Base-by-base conservation (phyloP, 2,797 vertebrate genomes). In the Parauchenoglanis punctatus region DNA sequence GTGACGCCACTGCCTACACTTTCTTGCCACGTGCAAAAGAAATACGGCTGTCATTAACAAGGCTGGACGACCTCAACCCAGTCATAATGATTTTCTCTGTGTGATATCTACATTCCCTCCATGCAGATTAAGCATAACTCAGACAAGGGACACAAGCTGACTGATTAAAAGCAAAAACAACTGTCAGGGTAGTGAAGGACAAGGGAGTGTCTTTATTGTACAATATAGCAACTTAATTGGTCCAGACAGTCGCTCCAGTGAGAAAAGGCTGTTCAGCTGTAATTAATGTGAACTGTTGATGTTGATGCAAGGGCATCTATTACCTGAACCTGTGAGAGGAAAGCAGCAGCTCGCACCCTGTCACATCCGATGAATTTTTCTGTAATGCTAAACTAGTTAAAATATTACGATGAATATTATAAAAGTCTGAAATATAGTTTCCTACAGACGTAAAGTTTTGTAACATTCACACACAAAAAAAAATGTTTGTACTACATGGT, bases 161-260 rank as follows among this genome's bases (percentile, higher is more conserved):
- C 94, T 96, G 96, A 96, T 96, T 97, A 96, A 96, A 96, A 95
- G 94, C 95, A 95, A 96, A 96, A 95, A 94, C 95, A 95, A 96
- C 95, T 95, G 95, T 96, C 95, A 95, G 93, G 93, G 92, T 93
- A 93, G 92, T 91, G 94, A 95, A 96, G 96, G 95, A 96, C 96
- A 95, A 95, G 93, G 94, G 93, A 95, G 95, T 92, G 94, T 95
- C 94, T 95, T 94, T 94, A 96, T 95, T 94, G 94, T 94, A 95
- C 94, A 94, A 95, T 95, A 95, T 95, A 96, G 93, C 94, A 94
- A 95, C 92, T 94, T 95, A 94, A 96, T 95, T 94, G 94, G 95
- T 94, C 92, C 91, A 91, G 94, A 95, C 94, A 95, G 94, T 93
- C 91, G 92, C 87, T 88, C 94, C 94, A 93, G 90, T 89, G 95